A percentile compares a stretch with the other conserved stretches of the same genome.
phyloP scores from a whole-genome alignment of 2,888 invertebrate genomes.

The Campoplex capitator region DNA sequence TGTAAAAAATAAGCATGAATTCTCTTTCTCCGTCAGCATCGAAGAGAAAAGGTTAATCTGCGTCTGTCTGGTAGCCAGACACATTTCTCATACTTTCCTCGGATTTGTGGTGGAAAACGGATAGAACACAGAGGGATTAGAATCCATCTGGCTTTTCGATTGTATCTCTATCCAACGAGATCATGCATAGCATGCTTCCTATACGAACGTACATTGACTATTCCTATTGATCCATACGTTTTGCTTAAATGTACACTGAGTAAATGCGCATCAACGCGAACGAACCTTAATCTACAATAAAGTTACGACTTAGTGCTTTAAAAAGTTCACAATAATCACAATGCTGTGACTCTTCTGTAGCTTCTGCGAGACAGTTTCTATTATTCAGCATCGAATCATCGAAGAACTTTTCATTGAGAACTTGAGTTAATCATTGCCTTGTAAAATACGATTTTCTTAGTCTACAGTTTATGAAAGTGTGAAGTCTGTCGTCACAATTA shows the following conservation, averaged over 20 bases:
- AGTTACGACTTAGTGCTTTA: background rate
- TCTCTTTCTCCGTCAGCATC: background rate
- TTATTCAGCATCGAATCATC: background rate
- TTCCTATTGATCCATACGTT: background rate
- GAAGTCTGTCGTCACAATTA: background rate
- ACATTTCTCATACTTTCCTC: constrained; percentile 59
- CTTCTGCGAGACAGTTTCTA: background rate
- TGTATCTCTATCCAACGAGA: constrained; percentile 24
- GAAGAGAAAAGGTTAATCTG: constrained; percentile 5
- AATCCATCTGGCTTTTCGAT: constrained; percentile 28
- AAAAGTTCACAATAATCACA: too few species aligned
- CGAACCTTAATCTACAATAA: background rate
- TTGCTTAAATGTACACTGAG: background rate
- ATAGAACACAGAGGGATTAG: constrained; percentile 54
- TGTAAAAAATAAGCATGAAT: background rate
- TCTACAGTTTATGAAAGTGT: background rate
- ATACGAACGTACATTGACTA: constrained; percentile 10
- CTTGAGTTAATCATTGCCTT: too few species aligned
- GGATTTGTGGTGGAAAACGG: constrained; percentile 45
- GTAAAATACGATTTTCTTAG: background rate
- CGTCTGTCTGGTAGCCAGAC: constrained; percentile 46
- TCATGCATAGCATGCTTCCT: constrained; percentile 25
- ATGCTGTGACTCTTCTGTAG: too few species aligned
- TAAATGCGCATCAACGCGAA: background rate
- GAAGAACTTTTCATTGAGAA: background rate